Base-by-base conservation (phyloP, 2,888 invertebrate genomes). In the Orthonevra nobilis region DNA sequence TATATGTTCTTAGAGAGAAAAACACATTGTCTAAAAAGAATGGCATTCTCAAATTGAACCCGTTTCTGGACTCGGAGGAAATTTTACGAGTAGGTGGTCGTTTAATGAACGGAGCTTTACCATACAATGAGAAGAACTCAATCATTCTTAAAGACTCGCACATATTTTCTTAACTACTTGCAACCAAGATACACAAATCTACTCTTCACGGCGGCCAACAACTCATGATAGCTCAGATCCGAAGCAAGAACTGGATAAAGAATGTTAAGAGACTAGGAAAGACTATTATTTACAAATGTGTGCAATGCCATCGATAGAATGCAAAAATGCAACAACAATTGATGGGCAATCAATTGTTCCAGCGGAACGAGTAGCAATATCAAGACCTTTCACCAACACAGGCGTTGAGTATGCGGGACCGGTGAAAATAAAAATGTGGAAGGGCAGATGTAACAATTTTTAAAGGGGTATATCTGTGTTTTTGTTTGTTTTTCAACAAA, bases 301-400 rank as follows among this genome's bases (percentile, higher is more conserved):
- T 77, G 1, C 48, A 14, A 12, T 82, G 82, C 30, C 46, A 48
- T 23, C 26, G 66, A 23, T 30, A 44, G 2, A 42, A 15, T 6
- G 17, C 42, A 10, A 19, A 42, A 2, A 17, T 19, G 7, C 15
- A 3, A 4, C 7, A 1, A 2, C 83, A 82, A 20, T 9, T 82
- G 3, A 85, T 86, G 84, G 83, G 82, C 4, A 61, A 83, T 60
- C 56, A n/a, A n/a, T n/a, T n/a, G n/a, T 85, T 12, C 85, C 85
- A 6, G 7, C 19, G 9, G 26, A 19, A 15, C 12, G 73, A 32
- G 56, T 79, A 3, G 12, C 6, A 3, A 66, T 44, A 46, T 28
- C 44, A 6, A 46, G 48, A 20, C 81, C 82, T 46, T 83, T 83
- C 32, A 14, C 32, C 1, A 30, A 56, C 15, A 66, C 61, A 5